Percentiles rank a stretch among this genome's conserved stretches.
Conservation (phyloP, 2,888 invertebrate species). For the Drosophila borborema region DNA sequence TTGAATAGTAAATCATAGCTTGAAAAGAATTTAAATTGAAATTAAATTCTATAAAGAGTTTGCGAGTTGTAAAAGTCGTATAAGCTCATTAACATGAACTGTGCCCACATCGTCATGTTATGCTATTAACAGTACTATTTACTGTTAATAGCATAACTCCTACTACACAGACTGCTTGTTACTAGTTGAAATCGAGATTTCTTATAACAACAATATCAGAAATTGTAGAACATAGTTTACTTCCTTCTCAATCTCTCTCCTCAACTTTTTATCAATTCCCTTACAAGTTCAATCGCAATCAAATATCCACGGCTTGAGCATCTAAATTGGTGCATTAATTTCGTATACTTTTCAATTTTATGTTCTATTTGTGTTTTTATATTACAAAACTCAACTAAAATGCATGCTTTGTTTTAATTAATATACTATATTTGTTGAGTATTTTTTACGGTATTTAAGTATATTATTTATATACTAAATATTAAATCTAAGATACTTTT, state of each 20-base stretch:
- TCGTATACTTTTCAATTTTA: conserved; percentile 24
- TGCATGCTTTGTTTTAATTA: conserved; percentile 13
- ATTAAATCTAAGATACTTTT: conserved; percentile 13
- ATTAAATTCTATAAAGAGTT: no score
- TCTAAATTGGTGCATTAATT: not conserved
- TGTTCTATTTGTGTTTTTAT: conserved; percentile 7
- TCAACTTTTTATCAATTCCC: not conserved
- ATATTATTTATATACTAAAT: conserved; percentile 34
- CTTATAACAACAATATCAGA: no score
- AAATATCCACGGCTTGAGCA: not conserved
- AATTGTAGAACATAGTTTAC: no score
- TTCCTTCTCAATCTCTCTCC: not conserved
- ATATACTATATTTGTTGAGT: not conserved
- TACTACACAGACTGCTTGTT: no score
- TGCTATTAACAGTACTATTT: no score
- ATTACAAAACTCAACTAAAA: conserved; percentile 28
- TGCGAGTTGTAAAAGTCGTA: no score
- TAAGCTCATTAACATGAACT: no score
- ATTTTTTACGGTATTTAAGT: conserved; percentile 9
- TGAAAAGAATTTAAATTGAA: not conserved
- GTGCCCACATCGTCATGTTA: no score
- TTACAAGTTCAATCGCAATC: not conserved
- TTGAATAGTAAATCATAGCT: not conserved
- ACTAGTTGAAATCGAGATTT: no score
- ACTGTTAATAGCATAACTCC: no score